Percentiles rank a stretch among this genome's conserved stretches.
phyloP scores from a whole-genome alignment of 2,797 vertebrate species.

The Danio choprae region DNA sequence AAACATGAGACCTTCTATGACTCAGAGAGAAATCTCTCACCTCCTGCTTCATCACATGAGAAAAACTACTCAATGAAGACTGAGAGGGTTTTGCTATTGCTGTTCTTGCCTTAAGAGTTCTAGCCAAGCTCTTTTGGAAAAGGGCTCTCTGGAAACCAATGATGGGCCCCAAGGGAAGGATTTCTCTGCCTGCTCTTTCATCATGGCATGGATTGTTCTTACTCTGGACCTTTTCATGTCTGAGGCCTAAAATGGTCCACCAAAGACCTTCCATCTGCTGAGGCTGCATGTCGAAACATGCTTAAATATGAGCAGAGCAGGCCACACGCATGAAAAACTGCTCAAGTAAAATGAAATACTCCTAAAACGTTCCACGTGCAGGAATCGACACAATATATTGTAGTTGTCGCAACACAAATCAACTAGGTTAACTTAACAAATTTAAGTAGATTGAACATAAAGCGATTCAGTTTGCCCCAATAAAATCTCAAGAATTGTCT shows the following conservation, averaged over 20 bases:
- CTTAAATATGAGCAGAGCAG: background rate
- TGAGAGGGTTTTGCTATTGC: conserved; percentile 21
- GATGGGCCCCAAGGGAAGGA: conserved; percentile 7
- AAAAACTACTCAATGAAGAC: conserved; percentile 6
- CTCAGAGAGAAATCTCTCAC: conserved; percentile 15
- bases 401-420: too few relatives aligned
- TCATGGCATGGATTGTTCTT: background rate
- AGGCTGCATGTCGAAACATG: background rate
- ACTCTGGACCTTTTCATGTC: background rate
- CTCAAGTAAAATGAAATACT: too few relatives aligned
- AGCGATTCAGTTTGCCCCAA: too few relatives aligned
- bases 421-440: too few relatives aligned
- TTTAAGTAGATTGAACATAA: too few relatives aligned
- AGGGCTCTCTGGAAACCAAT: background rate
- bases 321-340: background rate
- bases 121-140: background rate
- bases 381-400: too few relatives aligned
- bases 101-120: background rate
- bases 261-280: background rate
- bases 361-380: too few relatives aligned
- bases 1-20: background rate
- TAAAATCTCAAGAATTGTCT: too few relatives aligned
- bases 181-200: background rate
- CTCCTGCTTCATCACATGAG: background rate
- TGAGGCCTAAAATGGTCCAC: background rate